Percentiles rank a stretch among this genome's conserved stretches.
phyloP scores from a whole-genome alignment of 2,888 invertebrate genomes.

The Toxonevra muliebris region DNA sequence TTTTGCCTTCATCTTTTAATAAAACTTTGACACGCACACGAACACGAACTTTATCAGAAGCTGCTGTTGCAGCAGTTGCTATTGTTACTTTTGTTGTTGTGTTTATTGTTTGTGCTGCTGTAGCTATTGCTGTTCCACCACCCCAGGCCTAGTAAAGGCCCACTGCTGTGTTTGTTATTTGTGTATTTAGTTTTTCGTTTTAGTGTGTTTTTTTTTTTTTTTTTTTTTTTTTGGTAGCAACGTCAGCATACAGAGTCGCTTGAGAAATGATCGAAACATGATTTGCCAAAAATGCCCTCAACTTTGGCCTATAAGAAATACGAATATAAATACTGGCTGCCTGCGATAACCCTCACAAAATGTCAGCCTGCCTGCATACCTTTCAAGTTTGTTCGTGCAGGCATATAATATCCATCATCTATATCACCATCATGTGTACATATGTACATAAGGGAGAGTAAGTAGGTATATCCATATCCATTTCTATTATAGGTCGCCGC shows the following conservation, averaged over 20 bases:
- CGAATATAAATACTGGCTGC: background rate
- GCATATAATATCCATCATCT: too few relatives aligned
- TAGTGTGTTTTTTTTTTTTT: conserved; percentile 4
- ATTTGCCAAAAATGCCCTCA: conserved; percentile 40
- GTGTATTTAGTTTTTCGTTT: conserved; percentile 15
- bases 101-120: background rate
- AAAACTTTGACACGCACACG: conserved; percentile 59
- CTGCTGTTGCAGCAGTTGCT: conserved; percentile 16
- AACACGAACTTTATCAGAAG: conserved; percentile 46
- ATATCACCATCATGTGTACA: background rate
- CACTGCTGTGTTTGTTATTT: conserved; percentile 13
- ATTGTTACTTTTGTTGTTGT: conserved; percentile 28
- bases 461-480: too few relatives aligned
- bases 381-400: too few relatives aligned
- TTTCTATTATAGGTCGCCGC: too few relatives aligned
- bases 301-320: conserved; percentile 14
- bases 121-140: background rate
- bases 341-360: background rate
- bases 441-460: too few relatives aligned
- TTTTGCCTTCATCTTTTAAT: conserved; percentile 17
- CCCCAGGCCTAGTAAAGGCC: background rate
- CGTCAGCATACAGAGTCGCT: conserved; percentile 52
- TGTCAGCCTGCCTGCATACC: too few relatives aligned
- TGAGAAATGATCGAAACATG: conserved; percentile 57
- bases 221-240: conserved; percentile 31